Conservation (phyloP, 2,113 vertebrate species). For the Calypte anna region DNA sequence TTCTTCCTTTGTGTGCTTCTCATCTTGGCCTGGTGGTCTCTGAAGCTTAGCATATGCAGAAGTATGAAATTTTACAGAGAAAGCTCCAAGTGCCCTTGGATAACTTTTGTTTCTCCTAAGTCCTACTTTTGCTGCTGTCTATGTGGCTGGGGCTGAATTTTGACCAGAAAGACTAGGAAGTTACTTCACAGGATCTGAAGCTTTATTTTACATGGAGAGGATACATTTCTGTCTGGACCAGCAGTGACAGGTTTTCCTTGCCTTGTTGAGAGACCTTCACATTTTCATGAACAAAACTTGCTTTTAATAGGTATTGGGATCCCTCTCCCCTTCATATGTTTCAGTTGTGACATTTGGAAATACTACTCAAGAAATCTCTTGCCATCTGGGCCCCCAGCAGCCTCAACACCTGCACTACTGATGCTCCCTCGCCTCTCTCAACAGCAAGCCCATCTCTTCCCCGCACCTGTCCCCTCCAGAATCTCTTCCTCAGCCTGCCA, state of each 20-base stretch:
- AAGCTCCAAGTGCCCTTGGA: neutral
- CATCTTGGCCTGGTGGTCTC: neutral
- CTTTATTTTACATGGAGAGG: neutral
- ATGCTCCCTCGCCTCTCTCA: neutral
- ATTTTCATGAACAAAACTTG: neutral
- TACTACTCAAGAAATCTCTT: neutral
- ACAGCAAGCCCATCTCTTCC: neutral
- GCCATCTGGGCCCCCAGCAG: neutral
- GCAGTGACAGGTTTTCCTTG: neutral
- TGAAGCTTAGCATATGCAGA: neutral
- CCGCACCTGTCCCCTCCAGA: neutral
- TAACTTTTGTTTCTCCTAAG: neutral
- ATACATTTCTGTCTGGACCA: neutral
- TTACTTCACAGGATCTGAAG: neutral
- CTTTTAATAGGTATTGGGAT: neutral
- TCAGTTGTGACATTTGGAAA: conserved; percentile 1
- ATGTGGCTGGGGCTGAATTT: neutral
- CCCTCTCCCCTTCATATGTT: neutral
- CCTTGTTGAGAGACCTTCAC: neutral
- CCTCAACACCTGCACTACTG: neutral
- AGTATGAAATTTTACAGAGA: neutral
- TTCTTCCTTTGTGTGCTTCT: neutral
- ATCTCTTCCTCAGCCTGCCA: neutral
- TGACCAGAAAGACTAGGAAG: neutral
- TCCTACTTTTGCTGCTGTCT: neutral